Percentiles rank a stretch among this genome's conserved stretches.
These are phyloP conservation scores for Drosophila erecta DNA, from an alignment of 1,140 invertebrate species.

Conservation along the genomic window DNA sequence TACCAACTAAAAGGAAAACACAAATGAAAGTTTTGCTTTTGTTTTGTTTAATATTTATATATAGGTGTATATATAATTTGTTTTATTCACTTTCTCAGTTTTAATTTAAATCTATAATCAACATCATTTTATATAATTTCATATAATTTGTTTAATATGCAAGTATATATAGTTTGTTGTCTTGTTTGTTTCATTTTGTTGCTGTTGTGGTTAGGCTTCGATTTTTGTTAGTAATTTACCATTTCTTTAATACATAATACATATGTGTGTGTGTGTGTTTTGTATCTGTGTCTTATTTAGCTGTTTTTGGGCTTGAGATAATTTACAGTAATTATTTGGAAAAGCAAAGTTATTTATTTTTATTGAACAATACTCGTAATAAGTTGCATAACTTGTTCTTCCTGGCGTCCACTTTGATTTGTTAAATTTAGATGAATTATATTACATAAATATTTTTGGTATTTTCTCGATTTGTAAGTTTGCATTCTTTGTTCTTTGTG, in stretches of 20 bases:
- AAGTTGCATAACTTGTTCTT: conserved; percentile 58
- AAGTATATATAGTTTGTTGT: conserved; percentile 77
- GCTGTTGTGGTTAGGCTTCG: conserved; percentile 48
- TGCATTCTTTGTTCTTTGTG: conserved; percentile 18
- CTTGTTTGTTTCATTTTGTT: conserved; percentile 64
- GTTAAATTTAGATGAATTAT: conserved; percentile 78
- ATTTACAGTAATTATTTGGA: conserved; percentile 79
- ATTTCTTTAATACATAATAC: conserved; percentile 50
- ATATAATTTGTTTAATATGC: conserved; percentile 78
- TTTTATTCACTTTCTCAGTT: conserved; percentile 74
- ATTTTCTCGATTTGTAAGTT: conserved; percentile 40
- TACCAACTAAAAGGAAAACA: conserved; percentile 63
- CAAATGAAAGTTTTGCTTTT: conserved; percentile 59
- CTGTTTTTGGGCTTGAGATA: conserved; percentile 58
- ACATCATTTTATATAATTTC: conserved; percentile 80
- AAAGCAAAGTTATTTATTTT: conserved; percentile 65
- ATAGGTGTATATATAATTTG: conserved; percentile 69
- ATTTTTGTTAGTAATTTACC: conserved; percentile 30
- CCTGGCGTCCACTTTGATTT: conserved; percentile 29
- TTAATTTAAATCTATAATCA: conserved; percentile 82
- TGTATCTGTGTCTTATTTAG: conserved; percentile 38
- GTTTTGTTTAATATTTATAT: conserved; percentile 74
- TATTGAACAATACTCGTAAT: conserved; percentile 71
- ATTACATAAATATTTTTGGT: conserved; percentile 79
- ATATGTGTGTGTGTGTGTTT: conserved; percentile 29